Conservation (phyloP, 1,140 invertebrate genomes). For the Pseudobourletiella spinata region DNA sequence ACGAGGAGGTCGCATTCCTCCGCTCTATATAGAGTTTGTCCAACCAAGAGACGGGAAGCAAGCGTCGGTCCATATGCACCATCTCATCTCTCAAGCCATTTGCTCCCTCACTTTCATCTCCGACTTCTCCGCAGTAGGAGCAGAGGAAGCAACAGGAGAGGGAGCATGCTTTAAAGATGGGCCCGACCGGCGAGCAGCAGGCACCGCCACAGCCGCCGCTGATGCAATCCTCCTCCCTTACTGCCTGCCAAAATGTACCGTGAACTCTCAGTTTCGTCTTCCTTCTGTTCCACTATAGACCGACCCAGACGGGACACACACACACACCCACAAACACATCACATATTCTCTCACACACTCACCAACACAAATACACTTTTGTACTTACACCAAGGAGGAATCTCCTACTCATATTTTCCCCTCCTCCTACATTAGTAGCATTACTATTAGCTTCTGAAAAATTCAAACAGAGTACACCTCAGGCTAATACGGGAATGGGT, state of each 20-base stretch:
- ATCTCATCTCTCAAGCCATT: too few species aligned
- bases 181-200: background rate
- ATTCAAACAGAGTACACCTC: too few species aligned
- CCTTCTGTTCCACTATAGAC: conserved; percentile 14
- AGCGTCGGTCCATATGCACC: too few species aligned
- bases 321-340: background rate
- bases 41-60: conserved; percentile 3
- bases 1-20: conserved; percentile 19
- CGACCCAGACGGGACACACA: background rate
- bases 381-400: too few species aligned
- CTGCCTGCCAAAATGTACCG: conserved; percentile 41
- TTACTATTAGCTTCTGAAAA: too few species aligned
- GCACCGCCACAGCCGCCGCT: too few species aligned
- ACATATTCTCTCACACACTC: too few species aligned
- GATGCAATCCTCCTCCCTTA: too few species aligned
- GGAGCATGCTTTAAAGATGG: background rate
- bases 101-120: too few species aligned
- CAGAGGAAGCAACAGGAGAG: conserved; percentile 10
- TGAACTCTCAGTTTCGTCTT: conserved; percentile 37
- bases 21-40: background rate
- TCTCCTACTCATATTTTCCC: too few species aligned
- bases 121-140: conserved; percentile 37
- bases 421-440: too few species aligned
- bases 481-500: too few species aligned
- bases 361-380: background rate